phyloP scores from a whole-genome alignment of 2,797 vertebrate species.

The Chloroceryle amazona region DNA sequence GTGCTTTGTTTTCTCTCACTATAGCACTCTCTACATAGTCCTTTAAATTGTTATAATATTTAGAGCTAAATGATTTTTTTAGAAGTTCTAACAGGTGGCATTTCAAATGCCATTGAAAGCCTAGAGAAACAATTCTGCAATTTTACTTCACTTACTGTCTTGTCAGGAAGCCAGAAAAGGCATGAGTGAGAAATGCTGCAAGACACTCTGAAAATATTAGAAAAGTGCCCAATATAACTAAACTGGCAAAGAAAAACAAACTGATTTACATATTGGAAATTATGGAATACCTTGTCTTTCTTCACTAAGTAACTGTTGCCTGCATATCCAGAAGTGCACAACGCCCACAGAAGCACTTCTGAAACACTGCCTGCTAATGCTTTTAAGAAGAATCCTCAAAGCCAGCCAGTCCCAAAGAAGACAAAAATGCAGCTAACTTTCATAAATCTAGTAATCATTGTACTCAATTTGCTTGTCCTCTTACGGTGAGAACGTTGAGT shows the following conservation, averaged over 20 bases:
- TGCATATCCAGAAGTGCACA: neutral
- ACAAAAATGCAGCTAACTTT: neutral
- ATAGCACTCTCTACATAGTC: neutral
- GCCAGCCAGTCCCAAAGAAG: neutral
- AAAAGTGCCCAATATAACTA: neutral
- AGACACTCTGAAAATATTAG: neutral
- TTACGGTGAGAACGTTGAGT: neutral
- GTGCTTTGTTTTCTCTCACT: neutral
- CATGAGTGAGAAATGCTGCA: conserved; percentile 41
- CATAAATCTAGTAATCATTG: neutral
- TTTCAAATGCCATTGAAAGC: neutral
- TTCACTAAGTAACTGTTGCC: neutral
- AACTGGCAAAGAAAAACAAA: neutral
- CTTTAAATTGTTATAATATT: neutral
- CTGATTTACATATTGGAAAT: neutral
- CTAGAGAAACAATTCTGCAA: conserved; percentile 2
- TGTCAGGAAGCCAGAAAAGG: conserved; percentile 47
- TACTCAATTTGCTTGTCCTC: neutral
- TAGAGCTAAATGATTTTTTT: neutral
- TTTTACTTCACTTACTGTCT: neutral
- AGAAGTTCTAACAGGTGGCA: neutral
- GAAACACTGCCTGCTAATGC: neutral
- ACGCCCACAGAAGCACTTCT: neutral
- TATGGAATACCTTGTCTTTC: neutral
- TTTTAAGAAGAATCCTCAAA: neutral